Conservation (phyloP, 2,888 invertebrate genomes). For the Emesis furor region DNA sequence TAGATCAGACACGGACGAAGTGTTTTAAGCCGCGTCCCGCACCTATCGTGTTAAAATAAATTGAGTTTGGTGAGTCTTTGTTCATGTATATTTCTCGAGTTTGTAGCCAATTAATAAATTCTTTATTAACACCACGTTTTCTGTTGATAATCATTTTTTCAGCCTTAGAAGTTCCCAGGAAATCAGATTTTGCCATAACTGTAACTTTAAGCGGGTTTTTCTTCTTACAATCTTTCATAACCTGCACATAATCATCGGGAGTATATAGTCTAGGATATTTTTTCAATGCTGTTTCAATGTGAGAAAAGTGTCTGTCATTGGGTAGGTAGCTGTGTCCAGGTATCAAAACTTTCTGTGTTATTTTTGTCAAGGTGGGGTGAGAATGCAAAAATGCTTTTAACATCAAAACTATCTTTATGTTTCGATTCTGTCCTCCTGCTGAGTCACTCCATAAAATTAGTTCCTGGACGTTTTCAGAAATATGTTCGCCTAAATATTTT, state of each 20-base stretch:
- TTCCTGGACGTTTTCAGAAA: conserved; percentile 20
- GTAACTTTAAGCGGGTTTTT: conserved; percentile 19
- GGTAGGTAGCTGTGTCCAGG: background rate
- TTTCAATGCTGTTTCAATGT: conserved; percentile 8
- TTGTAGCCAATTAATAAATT: conserved; percentile 54
- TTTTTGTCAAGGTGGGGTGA: conserved; percentile 29
- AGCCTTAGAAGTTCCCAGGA: conserved; percentile 30
- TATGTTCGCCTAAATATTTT: conserved; percentile 10
- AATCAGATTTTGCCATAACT: conserved; percentile 36
- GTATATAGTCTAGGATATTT: conserved; percentile 5
- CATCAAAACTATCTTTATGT: conserved; percentile 20
- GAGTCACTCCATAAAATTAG: conserved; percentile 34
- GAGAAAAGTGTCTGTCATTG: no score
- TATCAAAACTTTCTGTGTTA: conserved; percentile 31
- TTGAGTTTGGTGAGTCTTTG: conserved; percentile 1
- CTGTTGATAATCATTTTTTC: conserved; percentile 53
- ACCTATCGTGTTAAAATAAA: background rate
- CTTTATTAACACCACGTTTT: conserved; percentile 22
- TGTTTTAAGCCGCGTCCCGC: background rate
- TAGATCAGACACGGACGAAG: no score
- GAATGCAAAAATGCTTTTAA: conserved; percentile 30
- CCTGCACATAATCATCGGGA: background rate
- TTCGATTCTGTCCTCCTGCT: conserved; percentile 21
- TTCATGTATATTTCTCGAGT: conserved; percentile 24
- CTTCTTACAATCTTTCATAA: conserved; percentile 50